Evolutionary conservation across 2,113 vertebrate species (phyloP).

Genomic region (Plectropomus leopardus): DNA sequence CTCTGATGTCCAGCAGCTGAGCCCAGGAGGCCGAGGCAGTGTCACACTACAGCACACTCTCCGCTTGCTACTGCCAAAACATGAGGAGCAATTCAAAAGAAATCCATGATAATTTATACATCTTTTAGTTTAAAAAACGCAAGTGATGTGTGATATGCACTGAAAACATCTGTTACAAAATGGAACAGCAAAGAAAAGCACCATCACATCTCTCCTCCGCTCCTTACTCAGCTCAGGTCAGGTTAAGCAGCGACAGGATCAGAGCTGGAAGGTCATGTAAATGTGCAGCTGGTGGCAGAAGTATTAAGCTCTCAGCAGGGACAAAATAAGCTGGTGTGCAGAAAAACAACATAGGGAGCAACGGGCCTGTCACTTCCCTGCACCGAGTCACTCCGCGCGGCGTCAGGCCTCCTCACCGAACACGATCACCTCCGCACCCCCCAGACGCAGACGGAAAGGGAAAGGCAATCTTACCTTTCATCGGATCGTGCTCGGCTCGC

Average conservation of each 20-base stretch:
- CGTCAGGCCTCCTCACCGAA: constrained; percentile 16
- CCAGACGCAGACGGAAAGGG: constrained; percentile 10
- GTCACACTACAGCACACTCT: constrained; percentile 53
- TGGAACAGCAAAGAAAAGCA: background rate
- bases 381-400: background rate
- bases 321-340: constrained; percentile 65
- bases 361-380: constrained; percentile 17
- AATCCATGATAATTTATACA: background rate
- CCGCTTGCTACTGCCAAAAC: constrained; percentile 33
- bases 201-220: background rate
- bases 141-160: background rate
- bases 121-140: background rate
- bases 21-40: constrained; percentile 51
- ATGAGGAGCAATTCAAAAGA: constrained; percentile 30
- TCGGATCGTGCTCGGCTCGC: constrained; percentile 97
- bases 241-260: constrained; percentile 72
- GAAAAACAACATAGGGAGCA: constrained; percentile 65
- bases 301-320: constrained; percentile 71
- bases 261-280: constrained; percentile 67
- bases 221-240: constrained; percentile 18
- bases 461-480: constrained; percentile 90
- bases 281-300: constrained; percentile 70
- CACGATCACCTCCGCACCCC: constrained; percentile 24
- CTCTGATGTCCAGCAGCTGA: constrained; percentile 78
- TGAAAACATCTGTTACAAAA: background rate